A percentile compares a stretch with the other conserved stretches of the same genome.
These are phyloP conservation scores for Delphinus delphis DNA, from an alignment of 2,113 vertebrate species.

Conservation along the genomic window DNA sequence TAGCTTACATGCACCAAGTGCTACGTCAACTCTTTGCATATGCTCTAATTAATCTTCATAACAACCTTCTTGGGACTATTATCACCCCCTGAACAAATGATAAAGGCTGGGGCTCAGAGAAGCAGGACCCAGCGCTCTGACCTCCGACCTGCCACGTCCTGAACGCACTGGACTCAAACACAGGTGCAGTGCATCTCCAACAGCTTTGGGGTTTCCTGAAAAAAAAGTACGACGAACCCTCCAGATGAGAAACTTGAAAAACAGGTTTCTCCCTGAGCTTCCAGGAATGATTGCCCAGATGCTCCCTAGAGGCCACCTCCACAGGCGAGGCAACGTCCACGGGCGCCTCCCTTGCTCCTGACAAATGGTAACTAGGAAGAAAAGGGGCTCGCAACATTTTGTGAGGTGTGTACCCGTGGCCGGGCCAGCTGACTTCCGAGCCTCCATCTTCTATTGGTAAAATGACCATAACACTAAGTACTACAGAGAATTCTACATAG, in stretches of 20 bases:
- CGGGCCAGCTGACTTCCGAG: too few species aligned
- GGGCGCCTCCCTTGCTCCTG: neutral
- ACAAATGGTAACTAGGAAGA: neutral
- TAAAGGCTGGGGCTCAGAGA: neutral
- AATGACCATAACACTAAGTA: fast-evolving
- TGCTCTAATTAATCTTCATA: neutral
- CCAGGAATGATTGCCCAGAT: fast-evolving
- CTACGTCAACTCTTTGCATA: neutral
- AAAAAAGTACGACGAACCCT: neutral
- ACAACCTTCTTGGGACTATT: neutral
- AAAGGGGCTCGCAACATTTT: fast-evolving
- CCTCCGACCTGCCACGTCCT: neutral
- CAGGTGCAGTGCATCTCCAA: fast-evolving
- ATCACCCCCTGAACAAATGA: neutral
- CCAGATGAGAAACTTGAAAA: neutral
- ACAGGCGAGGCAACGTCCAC: neutral
- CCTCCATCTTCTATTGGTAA: neutral
- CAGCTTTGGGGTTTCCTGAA: neutral
- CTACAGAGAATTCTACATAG: neutral
- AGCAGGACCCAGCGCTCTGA: neutral
- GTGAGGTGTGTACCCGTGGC: neutral
- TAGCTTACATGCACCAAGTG: neutral
- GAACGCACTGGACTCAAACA: neutral
- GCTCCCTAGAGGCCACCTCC: neutral
- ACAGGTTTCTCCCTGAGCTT: too few species aligned